phyloP scores from a whole-genome alignment of 2,797 vertebrate species.

The Smutsia temminckii region DNA sequence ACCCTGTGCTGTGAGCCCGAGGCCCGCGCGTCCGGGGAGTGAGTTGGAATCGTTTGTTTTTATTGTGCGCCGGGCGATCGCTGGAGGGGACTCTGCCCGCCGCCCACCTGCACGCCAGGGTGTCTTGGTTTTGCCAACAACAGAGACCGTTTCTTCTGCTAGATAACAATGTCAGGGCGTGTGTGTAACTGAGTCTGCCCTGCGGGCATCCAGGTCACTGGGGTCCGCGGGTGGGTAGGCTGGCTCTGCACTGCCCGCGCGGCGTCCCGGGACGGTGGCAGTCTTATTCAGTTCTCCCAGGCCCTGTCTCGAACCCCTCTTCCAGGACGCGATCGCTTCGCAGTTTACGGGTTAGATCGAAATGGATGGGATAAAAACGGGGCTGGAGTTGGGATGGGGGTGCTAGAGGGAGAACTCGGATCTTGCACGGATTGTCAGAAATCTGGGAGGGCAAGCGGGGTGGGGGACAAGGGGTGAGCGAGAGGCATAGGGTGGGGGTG shows the following conservation, averaged over 20 bases:
- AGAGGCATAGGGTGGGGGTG: too few species aligned
- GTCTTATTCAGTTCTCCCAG: background rate
- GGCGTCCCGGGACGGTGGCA: background rate
- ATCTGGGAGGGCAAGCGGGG: background rate
- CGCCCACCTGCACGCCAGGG: conserved; percentile 61
- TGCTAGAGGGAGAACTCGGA: background rate
- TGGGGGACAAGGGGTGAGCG: background rate
- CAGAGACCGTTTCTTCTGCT: conserved; percentile 41
- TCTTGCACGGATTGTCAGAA: background rate
- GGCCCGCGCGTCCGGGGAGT: background rate
- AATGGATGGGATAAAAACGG: background rate
- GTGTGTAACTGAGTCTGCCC: background rate
- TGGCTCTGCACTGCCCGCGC: background rate
- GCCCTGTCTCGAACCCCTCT: background rate
- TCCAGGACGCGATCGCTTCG: conserved; percentile 26
- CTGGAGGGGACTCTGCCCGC: conserved; percentile 31
- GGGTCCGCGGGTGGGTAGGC: background rate
- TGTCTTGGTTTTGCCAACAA: conserved; percentile 47
- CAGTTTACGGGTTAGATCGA: conserved; percentile 41
- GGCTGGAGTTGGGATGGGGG: background rate
- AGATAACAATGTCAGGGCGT: background rate
- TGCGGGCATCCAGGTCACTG: background rate
- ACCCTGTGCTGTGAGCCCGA: background rate
- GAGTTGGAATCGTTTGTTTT: conserved; percentile 11
- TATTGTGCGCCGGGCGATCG: background rate